Conservation (phyloP, 2,888 invertebrate genomes). For the Pammene aurita region DNA sequence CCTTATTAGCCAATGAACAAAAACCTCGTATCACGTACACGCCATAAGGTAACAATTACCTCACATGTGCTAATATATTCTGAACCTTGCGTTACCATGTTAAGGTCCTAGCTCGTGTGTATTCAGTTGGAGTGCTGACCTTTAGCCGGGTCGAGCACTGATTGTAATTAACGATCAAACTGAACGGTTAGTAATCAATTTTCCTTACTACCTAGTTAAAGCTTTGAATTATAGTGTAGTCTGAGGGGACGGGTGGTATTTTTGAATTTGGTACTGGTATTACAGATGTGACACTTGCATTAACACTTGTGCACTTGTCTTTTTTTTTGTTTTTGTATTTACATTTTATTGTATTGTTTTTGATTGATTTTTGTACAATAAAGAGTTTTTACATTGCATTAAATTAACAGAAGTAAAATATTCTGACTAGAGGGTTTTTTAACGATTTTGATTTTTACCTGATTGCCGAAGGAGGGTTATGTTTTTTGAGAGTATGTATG, state of each 20-base stretch:
- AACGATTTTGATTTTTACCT: no score
- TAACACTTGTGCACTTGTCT: no score
- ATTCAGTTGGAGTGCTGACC: constrained; percentile 50
- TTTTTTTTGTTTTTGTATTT: no score
- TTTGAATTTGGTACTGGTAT: no score
- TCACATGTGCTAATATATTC: constrained; percentile 22
- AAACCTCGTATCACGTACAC: constrained; percentile 1
- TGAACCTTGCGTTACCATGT: constrained; percentile 26
- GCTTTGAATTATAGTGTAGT: background rate
- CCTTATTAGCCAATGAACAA: background rate
- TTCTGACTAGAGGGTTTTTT: no score
- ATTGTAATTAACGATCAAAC: constrained; percentile 51
- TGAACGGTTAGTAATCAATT: constrained; percentile 40
- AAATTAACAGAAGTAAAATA: no score
- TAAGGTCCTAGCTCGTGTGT: constrained; percentile 24
- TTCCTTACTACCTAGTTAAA: constrained; percentile 12
- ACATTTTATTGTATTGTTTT: no score
- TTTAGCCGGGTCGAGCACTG: constrained; percentile 55
- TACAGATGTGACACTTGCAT: no score
- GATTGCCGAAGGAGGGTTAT: background rate
- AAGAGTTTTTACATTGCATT: no score
- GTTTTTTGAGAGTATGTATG: background rate
- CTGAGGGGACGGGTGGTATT: background rate
- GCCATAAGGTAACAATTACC: constrained; percentile 1
- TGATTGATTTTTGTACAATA: no score